Conservation (phyloP, 1,140 invertebrate genomes). For the Drosophila ananassae region DNA sequence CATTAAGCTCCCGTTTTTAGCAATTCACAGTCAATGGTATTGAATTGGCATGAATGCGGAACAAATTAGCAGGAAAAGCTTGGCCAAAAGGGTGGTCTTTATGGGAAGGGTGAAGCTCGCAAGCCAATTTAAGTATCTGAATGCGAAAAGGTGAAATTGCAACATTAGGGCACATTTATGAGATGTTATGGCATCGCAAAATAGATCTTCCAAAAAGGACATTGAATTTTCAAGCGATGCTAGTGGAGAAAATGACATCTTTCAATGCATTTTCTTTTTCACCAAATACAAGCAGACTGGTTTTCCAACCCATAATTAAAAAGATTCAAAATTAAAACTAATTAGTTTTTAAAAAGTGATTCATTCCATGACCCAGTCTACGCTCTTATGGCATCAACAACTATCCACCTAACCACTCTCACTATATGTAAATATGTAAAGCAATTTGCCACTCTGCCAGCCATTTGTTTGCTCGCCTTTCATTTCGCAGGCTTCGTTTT, state of each 20-base stretch:
- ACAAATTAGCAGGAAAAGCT: constrained; percentile 29
- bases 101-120: constrained; percentile 21
- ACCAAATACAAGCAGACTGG: neutral
- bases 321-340: neutral
- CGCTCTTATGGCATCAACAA: neutral
- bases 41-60: constrained; percentile 5
- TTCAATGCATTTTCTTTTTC: neutral
- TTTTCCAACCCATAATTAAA: neutral
- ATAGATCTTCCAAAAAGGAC: constrained; percentile 7
- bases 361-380: neutral
- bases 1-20: constrained; percentile 57
- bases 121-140: constrained; percentile 32
- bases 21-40: constrained; percentile 41
- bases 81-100: constrained; percentile 17
- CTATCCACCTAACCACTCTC: constrained; percentile 6
- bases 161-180: constrained; percentile 24
- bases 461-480: constrained; percentile 50
- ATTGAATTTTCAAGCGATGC: neutral
- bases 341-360: neutral
- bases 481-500: constrained; percentile 50
- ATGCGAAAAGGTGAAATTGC: constrained; percentile 10
- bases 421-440: constrained; percentile 48
- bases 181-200: constrained; percentile 2
- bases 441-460: constrained; percentile 57
- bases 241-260: neutral